Base-by-base conservation (phyloP, 2,113 vertebrate species). In the Melozone crissalis region DNA sequence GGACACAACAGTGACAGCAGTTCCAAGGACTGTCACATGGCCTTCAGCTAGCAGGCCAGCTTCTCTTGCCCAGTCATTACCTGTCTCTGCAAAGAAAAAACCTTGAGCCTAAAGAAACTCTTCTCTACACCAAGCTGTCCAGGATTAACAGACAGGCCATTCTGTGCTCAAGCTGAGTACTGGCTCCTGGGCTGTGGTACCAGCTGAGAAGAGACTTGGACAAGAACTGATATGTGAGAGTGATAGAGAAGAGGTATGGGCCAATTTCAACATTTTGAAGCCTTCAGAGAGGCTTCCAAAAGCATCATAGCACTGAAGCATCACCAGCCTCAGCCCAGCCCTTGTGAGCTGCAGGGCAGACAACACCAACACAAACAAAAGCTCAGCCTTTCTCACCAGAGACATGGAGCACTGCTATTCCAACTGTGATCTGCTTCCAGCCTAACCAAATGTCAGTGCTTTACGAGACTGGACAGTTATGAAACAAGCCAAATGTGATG, bases 321-420 rank as follows among this genome's bases (percentile, higher is more conserved):
- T 5, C 55, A 63, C 55, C 84, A 75, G 68, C 30, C 26, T 84
- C 85, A 86, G 71, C 54, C 76, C 90, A 84, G 51, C 72, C 79
- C 46, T 67, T 46, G 41, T 19, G 55, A 46, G 51, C 87, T 68
- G 39, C 85, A 63, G 91, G 55, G 91, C 68, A 78, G 86, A 80
- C 79, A 93, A 11, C 80, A 90, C 28, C 76, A 78, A 71, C 65
- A 71, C 5, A 77, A 96, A 95, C 78, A 94, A 84, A 72, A 92
- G 51, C 65, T 89, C 91, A 93, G 80, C 39, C 47, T 89, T 89
- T 90, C 63, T 63, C 76, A 92, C 51, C 76, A 84, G 69, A 86
- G 73, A 51, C 51, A 86, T 14, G 43, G 80, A 84, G 13, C 44
- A 51, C 31, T 26, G n/a, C 83, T 84, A 22, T 71, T 81, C 67